These are phyloP conservation scores for Panzeria rudis DNA, from an alignment of 2,888 invertebrate genomes.

Conservation along the genomic window DNA sequence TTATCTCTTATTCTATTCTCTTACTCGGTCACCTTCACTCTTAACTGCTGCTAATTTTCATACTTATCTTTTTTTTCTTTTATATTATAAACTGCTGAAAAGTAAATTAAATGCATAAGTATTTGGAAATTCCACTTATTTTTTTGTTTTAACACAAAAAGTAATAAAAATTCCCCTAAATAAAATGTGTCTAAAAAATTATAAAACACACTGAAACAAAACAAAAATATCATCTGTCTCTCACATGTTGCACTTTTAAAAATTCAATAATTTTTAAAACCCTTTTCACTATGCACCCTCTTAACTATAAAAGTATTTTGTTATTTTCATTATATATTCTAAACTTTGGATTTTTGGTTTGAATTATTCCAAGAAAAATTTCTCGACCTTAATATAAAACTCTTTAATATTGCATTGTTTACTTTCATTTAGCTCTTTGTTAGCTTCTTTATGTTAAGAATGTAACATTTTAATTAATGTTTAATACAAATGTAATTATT, in stretches of 20 bases:
- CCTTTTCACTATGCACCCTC: slow-evolving; percentile 46
- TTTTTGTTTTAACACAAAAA: not conserved
- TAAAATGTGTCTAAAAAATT: slow-evolving; percentile 25
- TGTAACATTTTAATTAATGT: slow-evolving; percentile 63
- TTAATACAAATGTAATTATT: slow-evolving; percentile 69
- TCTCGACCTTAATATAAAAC: not conserved
- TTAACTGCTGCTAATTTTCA: not conserved
- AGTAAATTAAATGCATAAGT: slow-evolving; percentile 52
- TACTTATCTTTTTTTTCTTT: not conserved
- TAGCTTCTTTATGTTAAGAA: slow-evolving; percentile 53
- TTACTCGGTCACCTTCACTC: not conserved
- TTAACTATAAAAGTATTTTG: slow-evolving; percentile 9
- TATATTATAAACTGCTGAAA: slow-evolving; percentile 21
- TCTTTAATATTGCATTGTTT: slow-evolving; percentile 18
- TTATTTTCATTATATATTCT: not conserved
- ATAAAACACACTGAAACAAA: not conserved
- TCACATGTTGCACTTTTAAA: slow-evolving; percentile 48
- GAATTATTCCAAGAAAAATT: not conserved
- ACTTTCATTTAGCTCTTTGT: slow-evolving; percentile 49
- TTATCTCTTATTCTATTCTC: not conserved
- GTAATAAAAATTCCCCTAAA: not conserved
- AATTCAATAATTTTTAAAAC: slow-evolving; percentile 25
- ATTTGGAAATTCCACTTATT: slow-evolving; percentile 12
- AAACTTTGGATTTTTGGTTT: not conserved
- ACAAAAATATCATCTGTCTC: slow-evolving; percentile 27